Base-by-base conservation (phyloP, 1,140 invertebrate genomes). In the Temnothorax longispinosus region DNA sequence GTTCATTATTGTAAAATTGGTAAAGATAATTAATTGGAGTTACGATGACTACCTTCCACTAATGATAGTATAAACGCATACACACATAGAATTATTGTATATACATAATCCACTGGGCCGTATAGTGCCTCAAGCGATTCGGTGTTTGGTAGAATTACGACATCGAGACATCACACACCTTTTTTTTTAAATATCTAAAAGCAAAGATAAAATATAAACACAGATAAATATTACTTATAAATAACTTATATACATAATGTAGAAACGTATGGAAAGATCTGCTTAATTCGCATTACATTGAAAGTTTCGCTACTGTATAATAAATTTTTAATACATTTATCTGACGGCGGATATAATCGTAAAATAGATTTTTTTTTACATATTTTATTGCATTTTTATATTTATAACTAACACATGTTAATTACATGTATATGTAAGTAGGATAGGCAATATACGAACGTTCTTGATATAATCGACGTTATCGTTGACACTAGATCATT, bases 121-220 rank as follows among this genome's bases (percentile, higher is more conserved):
- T 64, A 38, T 75, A 56, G n/a, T 47, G 11, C 21, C 0, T n/a
- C 11, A 18, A 15, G 3, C 8, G 21, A 77, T 47, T 47, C 47
- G 41, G 32, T 52, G 27, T 7, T 80, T 38, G 13, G 27, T 65
- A 65, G 15, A 65, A 18, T 32, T 32, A 27, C 21, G 4, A 5
- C 8, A 11, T 18, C 15, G 38, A n/a, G 6, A 52, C 35, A 80
- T 80, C 3, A 32, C 44, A 7, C 10, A 38, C 3, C 32, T 58
- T n/a, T 71, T 67, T 27, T 78, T n/a, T 27, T 41, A 67, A 10
- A 72, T 71, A 60, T n/a, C 4, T 18, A 50, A 41, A 15, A 13
- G 52, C 72, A 75, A 67, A 13, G 47, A 56, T 89, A 88, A 58
- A 85, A 32, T 62, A 77, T 50, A 60, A 67, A 62, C 35, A 74